phyloP scores from a whole-genome alignment of 2,113 vertebrate species.

The Alligator mississippiensis region DNA sequence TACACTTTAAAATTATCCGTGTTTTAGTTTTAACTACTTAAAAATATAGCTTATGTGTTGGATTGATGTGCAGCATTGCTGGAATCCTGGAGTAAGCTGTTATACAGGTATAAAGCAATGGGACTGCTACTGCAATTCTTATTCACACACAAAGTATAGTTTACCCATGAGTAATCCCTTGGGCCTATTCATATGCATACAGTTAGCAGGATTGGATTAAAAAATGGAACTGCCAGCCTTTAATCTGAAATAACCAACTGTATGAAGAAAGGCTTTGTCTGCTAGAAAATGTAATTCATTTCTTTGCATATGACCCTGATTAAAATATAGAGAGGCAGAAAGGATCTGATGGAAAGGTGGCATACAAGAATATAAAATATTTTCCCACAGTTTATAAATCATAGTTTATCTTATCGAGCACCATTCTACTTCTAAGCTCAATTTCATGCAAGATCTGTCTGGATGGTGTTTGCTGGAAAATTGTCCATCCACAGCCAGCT shows the following conservation, averaged over 20 bases:
- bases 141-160: background rate
- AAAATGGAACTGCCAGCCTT: background rate
- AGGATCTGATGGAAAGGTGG: background rate
- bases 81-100: background rate
- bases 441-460: background rate
- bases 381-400: conserved; percentile 15
- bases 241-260: background rate
- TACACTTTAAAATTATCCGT: background rate
- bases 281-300: background rate
- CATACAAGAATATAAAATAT: conserved; percentile 7
- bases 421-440: background rate
- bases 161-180: background rate
- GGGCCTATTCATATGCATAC: background rate
- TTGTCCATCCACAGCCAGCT: background rate
- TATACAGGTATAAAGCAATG: background rate
- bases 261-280: background rate
- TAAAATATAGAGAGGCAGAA: background rate
- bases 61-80: no score
- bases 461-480: background rate
- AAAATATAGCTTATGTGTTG: background rate
- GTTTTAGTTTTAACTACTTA: background rate
- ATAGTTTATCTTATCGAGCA: conserved; percentile 1
- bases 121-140: background rate
- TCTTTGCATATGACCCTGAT: background rate
- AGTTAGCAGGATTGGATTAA: background rate